Evolutionary conservation across 1,140 invertebrate species (phyloP), one percentile per base, ranked within the genome.

Genomic region (Rhyzopertha dominica): DNA sequence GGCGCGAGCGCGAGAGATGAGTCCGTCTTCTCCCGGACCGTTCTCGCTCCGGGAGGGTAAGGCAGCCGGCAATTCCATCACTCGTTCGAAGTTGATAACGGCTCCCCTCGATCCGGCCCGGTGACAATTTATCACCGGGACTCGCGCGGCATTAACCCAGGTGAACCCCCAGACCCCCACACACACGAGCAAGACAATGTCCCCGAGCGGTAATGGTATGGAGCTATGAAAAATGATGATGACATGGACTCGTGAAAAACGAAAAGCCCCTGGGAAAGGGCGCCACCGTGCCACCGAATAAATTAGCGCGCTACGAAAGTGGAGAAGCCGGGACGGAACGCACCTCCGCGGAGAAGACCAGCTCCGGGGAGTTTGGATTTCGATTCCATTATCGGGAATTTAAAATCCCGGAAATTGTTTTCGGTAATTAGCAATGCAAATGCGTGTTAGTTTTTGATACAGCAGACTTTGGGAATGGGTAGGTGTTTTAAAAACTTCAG

Each of bases 201-300:
- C 58, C 56, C 48, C 49, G 52, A 60, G 52, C 62, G 57, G 61
- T 63, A 65, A 63, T 65, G 60, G 60, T 56, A 53, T 40, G 45
- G 40, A 51, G 57, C 57, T 45, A 57, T 65, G 62, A 65, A 65
- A 63, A 65, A 65, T 65, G 62, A 65, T 65, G 62, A 65, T 65
- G 62, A 63, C 59, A 61, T 53, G 60, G 57, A 43, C 49, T 57
- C 51, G 62, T 53, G 54, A 58, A 59, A 58, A 59, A 56, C 47
- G 54, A 58, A 59, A 59, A 47, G 54, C 56, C 47, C 56, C 39
- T 37, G 56, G 50, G 60, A 54, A 37, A 32, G 43, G 36, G 39
- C 36, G 42, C n/a, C n/a, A n/a, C n/a, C n/a, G n/a, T n/a, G n/a
- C 24, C 20, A 13, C 8, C 25, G 12, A 10, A 24, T 31, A 50